These are phyloP conservation scores for Chrysopilus asiliformis DNA, from an alignment of 2,888 invertebrate genomes.

Conservation along the genomic window DNA sequence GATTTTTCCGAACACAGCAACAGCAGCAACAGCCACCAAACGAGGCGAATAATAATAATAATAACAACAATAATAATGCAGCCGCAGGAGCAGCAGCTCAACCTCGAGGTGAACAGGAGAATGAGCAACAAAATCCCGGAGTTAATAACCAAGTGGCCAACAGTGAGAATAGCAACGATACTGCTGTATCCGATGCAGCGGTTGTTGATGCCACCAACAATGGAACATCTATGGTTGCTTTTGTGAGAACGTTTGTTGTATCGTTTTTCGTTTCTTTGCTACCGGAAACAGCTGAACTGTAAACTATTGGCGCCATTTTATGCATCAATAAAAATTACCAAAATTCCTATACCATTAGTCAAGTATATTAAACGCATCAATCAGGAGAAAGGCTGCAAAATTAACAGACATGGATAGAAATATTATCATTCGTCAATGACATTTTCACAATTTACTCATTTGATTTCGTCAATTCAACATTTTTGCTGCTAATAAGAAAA, in stretches of 20 bases:
- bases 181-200: conserved; percentile 13
- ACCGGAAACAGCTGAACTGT: conserved; percentile 63
- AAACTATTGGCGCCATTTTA: too few relatives aligned
- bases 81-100: not conserved
- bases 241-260: conserved; percentile 80
- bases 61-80: conserved; percentile 30
- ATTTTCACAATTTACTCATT: too few relatives aligned
- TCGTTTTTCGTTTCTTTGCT: conserved; percentile 90
- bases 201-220: conserved; percentile 22
- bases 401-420: too few relatives aligned
- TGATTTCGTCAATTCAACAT: too few relatives aligned
- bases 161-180: conserved; percentile 7
- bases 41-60: conserved; percentile 25
- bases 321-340: too few relatives aligned
- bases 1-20: conserved; percentile 48
- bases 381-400: too few relatives aligned
- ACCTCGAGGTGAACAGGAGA: not conserved
- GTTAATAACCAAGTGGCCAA: not conserved
- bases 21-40: conserved; percentile 5
- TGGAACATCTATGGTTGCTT: conserved; percentile 52
- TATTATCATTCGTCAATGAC: too few relatives aligned
- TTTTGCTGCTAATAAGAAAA: too few relatives aligned
- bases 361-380: too few relatives aligned
- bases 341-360: too few relatives aligned
- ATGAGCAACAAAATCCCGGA: conserved; percentile 1